A percentile compares a stretch with the other conserved stretches of the same genome.
Conservation (phyloP, 2,113 vertebrate genomes). For the Triplophysa siluroides region DNA sequence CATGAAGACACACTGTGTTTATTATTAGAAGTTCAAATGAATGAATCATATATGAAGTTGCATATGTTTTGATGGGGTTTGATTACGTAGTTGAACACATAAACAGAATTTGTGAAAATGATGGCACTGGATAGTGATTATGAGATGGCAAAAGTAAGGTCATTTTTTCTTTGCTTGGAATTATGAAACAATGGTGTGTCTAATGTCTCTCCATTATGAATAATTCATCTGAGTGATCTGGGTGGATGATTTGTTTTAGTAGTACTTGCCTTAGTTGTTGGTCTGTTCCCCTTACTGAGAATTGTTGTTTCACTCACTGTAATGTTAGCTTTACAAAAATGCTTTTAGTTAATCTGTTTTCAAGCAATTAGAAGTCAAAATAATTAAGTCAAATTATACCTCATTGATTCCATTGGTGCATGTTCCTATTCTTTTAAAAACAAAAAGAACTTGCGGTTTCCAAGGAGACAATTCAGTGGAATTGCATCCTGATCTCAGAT, state of each 20-base stretch:
- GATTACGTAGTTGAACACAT: too few relatives aligned
- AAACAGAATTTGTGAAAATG: not conserved
- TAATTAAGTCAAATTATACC: not conserved
- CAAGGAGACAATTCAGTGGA: not conserved
- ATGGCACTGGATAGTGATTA: not conserved
- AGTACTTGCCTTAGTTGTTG: not conserved
- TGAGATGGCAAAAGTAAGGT: not conserved
- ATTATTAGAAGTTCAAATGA: not conserved
- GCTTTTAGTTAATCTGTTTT: not conserved
- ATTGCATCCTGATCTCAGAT: slow-evolving; percentile 1
- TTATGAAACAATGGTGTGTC: not conserved
- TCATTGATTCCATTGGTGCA: not conserved
- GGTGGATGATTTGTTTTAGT: not conserved
- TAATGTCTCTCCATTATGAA: not conserved
- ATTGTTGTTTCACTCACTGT: not conserved
- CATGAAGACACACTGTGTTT: not conserved
- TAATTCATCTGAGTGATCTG: not conserved
- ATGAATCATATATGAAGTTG: not conserved
- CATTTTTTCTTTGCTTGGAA: not conserved
- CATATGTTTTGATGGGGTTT: not conserved
- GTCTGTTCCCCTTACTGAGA: not conserved
- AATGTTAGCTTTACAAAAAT: not conserved
- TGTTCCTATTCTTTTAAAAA: not conserved
- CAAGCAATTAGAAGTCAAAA: not conserved
- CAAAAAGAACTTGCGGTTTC: not conserved